Conservation (phyloP, 2,797 vertebrate species). For the Pseudochirops cupreus region DNA sequence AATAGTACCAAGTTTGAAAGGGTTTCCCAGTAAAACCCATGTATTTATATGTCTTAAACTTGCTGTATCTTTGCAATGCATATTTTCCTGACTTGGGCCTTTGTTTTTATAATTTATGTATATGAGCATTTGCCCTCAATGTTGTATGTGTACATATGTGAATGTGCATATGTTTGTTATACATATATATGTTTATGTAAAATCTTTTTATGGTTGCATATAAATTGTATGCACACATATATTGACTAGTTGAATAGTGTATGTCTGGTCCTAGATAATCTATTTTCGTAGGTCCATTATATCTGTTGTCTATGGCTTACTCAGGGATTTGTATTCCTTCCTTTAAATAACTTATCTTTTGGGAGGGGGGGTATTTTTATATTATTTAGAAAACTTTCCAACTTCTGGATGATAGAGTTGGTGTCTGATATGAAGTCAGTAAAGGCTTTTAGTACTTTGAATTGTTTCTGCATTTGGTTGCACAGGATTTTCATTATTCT, state of each 20-base stretch:
- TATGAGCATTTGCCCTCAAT: slow-evolving; percentile 82
- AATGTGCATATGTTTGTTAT: slow-evolving; percentile 43
- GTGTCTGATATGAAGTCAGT: slow-evolving; percentile 75
- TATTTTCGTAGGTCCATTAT: slow-evolving; percentile 83
- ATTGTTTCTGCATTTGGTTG: slow-evolving; percentile 58
- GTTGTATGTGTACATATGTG: slow-evolving; percentile 23
- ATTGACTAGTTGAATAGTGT: slow-evolving; percentile 48
- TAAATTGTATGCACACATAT: slow-evolving; percentile 39
- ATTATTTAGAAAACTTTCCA: slow-evolving; percentile 85
- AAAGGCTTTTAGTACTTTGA: slow-evolving; percentile 70
- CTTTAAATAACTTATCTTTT: slow-evolving; percentile 85
- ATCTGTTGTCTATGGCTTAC: slow-evolving; percentile 86
- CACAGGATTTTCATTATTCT: slow-evolving; percentile 74
- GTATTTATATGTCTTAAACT: slow-evolving; percentile 58
- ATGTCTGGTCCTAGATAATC: slow-evolving; percentile 69
- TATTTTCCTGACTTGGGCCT: slow-evolving; percentile 64
- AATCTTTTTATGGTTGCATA: slow-evolving; percentile 44
- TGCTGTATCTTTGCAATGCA: slow-evolving; percentile 64
- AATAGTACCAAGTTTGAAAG: slow-evolving; percentile 43
- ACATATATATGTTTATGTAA: slow-evolving; percentile 19
- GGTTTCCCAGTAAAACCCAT: slow-evolving; percentile 66
- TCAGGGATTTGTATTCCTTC: slow-evolving; percentile 90
- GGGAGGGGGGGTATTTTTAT: slow-evolving; percentile 83
- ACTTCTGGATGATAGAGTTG: slow-evolving; percentile 70
- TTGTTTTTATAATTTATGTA: slow-evolving; percentile 71